These are phyloP conservation scores for Trisateles emortualis DNA, from an alignment of 2,888 invertebrate genomes.

Conservation along the genomic window DNA sequence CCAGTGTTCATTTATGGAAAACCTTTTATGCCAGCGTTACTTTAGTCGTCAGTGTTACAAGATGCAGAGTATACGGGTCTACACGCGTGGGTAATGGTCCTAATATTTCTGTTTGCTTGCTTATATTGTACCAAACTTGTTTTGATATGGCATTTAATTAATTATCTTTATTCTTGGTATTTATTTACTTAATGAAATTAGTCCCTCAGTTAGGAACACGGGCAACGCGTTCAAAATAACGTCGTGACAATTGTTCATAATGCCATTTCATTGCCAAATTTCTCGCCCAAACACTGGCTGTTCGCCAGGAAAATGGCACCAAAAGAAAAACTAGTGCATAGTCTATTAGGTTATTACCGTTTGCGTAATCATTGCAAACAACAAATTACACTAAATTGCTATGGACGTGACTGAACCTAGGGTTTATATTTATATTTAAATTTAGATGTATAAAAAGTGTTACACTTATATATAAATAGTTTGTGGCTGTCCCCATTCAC, in stretches of 20 bases:
- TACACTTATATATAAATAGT: constrained; percentile 28
- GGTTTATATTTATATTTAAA: constrained; percentile 19
- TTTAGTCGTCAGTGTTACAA: too few species aligned
- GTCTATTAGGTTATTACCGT: constrained; percentile 23
- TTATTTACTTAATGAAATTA: too few species aligned
- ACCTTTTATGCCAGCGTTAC: too few species aligned
- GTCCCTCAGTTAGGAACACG: too few species aligned
- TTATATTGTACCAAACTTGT: too few species aligned
- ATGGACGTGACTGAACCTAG: constrained; percentile 38
- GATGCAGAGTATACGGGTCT: too few species aligned
- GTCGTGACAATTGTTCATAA: neutral
- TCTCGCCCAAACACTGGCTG: neutral
- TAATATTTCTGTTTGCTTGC: too few species aligned
- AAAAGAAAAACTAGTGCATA: constrained; percentile 22
- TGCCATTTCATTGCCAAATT: constrained; percentile 9
- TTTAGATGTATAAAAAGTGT: constrained; percentile 18
- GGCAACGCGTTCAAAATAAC: constrained; percentile 2
- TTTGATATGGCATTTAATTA: too few species aligned
- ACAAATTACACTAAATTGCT: constrained; percentile 36
- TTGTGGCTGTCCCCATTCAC: constrained; percentile 40
- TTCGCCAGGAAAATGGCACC: constrained; percentile 8
- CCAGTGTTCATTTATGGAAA: too few species aligned
- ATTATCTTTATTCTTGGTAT: too few species aligned
- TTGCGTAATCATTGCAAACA: constrained; percentile 42
- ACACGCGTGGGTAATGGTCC: too few species aligned